Percentiles rank a stretch among this genome's conserved stretches.
Conservation (phyloP, 2,888 invertebrate genomes). For the Aphidoletes aphidimyza region DNA sequence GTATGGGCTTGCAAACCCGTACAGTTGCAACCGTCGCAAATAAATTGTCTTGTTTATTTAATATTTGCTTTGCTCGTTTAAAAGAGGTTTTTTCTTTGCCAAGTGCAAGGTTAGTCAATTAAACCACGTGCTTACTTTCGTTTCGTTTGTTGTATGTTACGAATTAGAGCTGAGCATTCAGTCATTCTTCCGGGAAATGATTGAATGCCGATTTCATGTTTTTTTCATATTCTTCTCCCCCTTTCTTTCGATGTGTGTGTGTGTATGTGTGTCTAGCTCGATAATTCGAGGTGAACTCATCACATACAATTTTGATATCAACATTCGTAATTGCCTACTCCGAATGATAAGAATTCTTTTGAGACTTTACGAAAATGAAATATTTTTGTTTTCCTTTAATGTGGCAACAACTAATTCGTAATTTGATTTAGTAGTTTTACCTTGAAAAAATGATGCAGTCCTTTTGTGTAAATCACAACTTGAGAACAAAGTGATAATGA, state of each 20-base stretch:
- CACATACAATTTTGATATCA: neutral
- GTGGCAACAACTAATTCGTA: no score
- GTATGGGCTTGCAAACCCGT: neutral
- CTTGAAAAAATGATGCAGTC: no score
- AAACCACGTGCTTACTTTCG: neutral
- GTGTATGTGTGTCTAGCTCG: no score
- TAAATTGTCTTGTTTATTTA: slow-evolving; percentile 10
- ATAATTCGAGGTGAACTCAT: no score
- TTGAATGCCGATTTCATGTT: neutral
- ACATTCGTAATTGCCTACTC: slow-evolving; percentile 11
- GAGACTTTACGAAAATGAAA: no score
- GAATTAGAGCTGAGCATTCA: neutral
- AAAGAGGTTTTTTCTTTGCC: neutral
- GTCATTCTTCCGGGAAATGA: slow-evolving; percentile 9
- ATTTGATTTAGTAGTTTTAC: no score
- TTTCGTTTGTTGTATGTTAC: neutral
- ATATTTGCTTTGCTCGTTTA: no score
- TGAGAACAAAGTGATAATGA: neutral
- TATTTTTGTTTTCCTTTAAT: no score
- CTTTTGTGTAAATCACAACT: no score
- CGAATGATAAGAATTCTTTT: neutral
- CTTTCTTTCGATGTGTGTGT: no score
- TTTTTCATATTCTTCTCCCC: no score
- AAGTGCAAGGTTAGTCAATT: slow-evolving; percentile 43
- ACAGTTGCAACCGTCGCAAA: neutral